A percentile compares a stretch with the other conserved stretches of the same genome.
These are phyloP conservation scores for Helicoverpa zea DNA, from an alignment of 1,140 invertebrate species.

Conservation along the genomic window DNA sequence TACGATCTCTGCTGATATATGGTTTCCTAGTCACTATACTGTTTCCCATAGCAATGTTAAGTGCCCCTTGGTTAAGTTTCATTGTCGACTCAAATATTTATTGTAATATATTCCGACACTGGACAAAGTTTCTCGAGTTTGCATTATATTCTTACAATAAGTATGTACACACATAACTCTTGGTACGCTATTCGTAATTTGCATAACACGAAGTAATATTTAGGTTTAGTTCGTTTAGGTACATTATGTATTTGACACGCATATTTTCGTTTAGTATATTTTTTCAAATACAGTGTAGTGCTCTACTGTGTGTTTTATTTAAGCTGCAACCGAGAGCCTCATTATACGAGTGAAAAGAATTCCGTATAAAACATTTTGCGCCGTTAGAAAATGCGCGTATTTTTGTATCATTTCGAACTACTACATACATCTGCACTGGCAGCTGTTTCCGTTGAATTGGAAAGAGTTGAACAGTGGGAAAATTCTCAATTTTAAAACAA, in stretches of 20 bases:
- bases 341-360: constrained; percentile 28
- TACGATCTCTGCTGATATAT: constrained; percentile 63
- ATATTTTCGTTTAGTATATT: constrained; percentile 31
- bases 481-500: constrained; percentile 35
- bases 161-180: constrained; percentile 49
- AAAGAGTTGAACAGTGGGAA: constrained; percentile 37
- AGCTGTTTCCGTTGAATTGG: constrained; percentile 38
- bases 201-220: constrained; percentile 51
- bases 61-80: constrained; percentile 55
- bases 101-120: constrained; percentile 66
- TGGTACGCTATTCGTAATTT: constrained; percentile 54
- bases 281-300: not conserved
- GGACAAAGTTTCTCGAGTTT: constrained; percentile 47
- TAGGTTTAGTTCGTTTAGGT: not conserved
- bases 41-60: constrained; percentile 56
- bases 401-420: constrained; percentile 22
- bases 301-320: not conserved
- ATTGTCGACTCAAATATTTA: constrained; percentile 68
- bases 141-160: constrained; percentile 46
- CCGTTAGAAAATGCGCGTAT: constrained; percentile 8
- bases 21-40: constrained; percentile 65
- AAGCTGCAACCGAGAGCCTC: not conserved
- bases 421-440: not conserved
- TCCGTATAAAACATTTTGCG: not conserved
- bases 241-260: not conserved